These are phyloP conservation scores for Alligator sinensis DNA, from an alignment of 2,113 vertebrate species.

Conservation along the genomic window DNA sequence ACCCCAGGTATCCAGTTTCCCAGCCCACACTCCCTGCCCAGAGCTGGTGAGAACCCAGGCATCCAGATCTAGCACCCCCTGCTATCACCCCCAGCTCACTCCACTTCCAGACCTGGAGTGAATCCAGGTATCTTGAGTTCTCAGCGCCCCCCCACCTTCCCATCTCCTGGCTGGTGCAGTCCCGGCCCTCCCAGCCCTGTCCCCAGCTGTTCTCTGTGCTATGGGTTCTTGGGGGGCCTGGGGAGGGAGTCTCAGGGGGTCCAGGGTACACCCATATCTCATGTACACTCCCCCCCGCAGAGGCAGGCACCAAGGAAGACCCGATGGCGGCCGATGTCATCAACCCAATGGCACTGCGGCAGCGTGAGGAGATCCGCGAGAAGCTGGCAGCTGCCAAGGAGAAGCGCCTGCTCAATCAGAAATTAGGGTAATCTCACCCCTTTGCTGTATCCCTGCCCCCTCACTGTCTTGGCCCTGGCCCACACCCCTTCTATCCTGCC, in stretches of 20 bases:
- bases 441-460: not conserved
- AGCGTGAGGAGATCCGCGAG: slow-evolving; percentile 89
- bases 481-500: not conserved
- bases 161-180: too few species aligned
- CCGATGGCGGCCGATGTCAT: slow-evolving; percentile 86
- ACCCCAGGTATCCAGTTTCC: too few species aligned
- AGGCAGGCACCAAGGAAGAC: slow-evolving; percentile 90
- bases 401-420: slow-evolving; percentile 89
- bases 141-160: too few species aligned
- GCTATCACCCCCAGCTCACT: too few species aligned
- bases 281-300: slow-evolving; percentile 66
- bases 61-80: too few species aligned
- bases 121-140: too few species aligned
- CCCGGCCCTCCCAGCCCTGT: not conserved
- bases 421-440: slow-evolving; percentile 80
- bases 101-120: too few species aligned
- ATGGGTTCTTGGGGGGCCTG: not conserved
- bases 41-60: too few species aligned
- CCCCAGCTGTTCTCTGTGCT: not conserved
- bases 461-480: not conserved
- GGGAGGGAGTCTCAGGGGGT: too few species aligned
- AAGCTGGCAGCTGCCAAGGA: slow-evolving; percentile 92
- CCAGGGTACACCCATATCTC: too few species aligned
- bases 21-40: too few species aligned
- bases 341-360: slow-evolving; percentile 84